A percentile compares a stretch with the other conserved stretches of the same genome.
These are phyloP conservation scores for Spea multiplicata DNA, from an alignment of 2,113 vertebrate species.

Conservation along the genomic window DNA sequence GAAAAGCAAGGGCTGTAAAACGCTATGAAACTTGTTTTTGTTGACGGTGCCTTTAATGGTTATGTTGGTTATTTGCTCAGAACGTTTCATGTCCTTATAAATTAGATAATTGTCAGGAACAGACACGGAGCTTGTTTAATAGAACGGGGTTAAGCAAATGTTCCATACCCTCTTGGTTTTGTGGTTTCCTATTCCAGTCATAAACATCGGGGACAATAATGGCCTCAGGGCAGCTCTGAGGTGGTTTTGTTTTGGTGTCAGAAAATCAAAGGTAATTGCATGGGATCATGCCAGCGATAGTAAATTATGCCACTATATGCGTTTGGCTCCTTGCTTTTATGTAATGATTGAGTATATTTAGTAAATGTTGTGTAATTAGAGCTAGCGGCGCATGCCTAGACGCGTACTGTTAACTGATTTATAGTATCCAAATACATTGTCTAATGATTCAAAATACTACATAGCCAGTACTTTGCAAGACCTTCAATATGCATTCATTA, in stretches of 20 bases:
- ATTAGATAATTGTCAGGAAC: slow-evolving; percentile 41
- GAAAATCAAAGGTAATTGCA: background rate
- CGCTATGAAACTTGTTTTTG: slow-evolving; percentile 1
- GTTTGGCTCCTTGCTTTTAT: too few relatives aligned
- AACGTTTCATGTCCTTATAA: slow-evolving; percentile 38
- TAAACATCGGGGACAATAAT: slow-evolving; percentile 40
- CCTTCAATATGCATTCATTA: too few relatives aligned
- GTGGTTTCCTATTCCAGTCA: slow-evolving; percentile 37
- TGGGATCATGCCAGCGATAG: background rate
- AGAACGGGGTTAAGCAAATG: slow-evolving; percentile 37
- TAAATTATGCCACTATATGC: too few relatives aligned
- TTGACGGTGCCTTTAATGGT: slow-evolving; percentile 22
- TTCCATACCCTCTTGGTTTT: slow-evolving; percentile 39
- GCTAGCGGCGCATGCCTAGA: too few relatives aligned
- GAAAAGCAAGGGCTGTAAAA: slow-evolving; percentile 16
- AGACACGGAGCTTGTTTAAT: slow-evolving; percentile 25
- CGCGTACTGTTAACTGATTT: too few relatives aligned
- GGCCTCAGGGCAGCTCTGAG: background rate
- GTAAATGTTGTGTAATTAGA: too few relatives aligned
- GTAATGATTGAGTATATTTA: too few relatives aligned
- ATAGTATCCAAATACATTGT: background rate
- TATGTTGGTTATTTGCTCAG: slow-evolving; percentile 27
- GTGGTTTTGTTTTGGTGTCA: background rate
- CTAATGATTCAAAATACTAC: background rate
- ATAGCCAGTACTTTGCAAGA: too few relatives aligned